Evolutionary conservation across 2,113 vertebrate genomes (phyloP), one percentile per base, ranked within the genome.

Genomic region (Brachyhypopomus occidentalis): DNA sequence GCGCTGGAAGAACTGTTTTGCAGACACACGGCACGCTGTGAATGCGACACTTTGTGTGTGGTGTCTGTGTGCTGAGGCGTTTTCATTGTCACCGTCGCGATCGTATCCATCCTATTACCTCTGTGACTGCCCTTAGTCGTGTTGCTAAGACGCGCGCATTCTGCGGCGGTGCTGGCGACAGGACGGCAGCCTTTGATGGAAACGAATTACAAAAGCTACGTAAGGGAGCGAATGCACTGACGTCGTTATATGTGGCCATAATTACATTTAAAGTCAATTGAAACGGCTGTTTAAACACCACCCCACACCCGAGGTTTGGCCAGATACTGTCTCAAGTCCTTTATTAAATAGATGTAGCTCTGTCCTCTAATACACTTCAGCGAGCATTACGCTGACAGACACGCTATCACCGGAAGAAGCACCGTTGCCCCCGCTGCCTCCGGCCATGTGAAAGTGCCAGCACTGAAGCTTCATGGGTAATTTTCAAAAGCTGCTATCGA

Each of bases 371-470:
- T 88, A 87, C 88, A 86, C 77, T 41, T 74, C 79, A 84, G 41
- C 79, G 67, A 75, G 36, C 74, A 86, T 88, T 84, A 79, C 87
- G 83, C 86, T 78, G 88, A 89, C 82, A 81, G 66, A 60, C 19
- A 75, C 41, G 34, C 80, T 56, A 72, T 55, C 20, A 70, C 45
- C 59, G 12, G 67, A 74, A 83, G 30, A 76, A 55, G 41, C 82
- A 60, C 45, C 73, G 52, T 9, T 22, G 20, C 36, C 36, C 59
- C 41, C 5, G 20, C 48, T 85, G 84, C 75, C 80, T 59, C 66
- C 74, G 72, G 79, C 45, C 73, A 82, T 83, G 88, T 84, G 19
- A 77, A 83, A 77, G 45, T 58, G 6, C 78, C 38, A 3, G 27
- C 55, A 59, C 20, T 84, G 87, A 84, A 23, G 27, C 71, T 81